These are phyloP conservation scores for Drosophila triauraria DNA, from an alignment of 1,140 invertebrate species.

Conservation along the genomic window DNA sequence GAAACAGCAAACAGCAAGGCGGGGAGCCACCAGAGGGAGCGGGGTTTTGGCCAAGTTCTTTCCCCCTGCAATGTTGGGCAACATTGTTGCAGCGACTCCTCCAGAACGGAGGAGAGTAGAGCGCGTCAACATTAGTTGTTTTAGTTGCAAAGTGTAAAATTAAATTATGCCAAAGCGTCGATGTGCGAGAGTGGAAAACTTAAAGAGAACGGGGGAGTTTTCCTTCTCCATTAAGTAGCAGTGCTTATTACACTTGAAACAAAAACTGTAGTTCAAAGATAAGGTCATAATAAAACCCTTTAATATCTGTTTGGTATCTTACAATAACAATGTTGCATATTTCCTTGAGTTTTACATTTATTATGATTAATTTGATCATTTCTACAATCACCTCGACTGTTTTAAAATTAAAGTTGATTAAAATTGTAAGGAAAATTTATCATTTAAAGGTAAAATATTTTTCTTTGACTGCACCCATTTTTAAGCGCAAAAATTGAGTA, in stretches of 20 bases:
- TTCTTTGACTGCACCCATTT: conserved; percentile 36
- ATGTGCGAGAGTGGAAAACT: conserved; percentile 29
- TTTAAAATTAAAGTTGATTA: background rate
- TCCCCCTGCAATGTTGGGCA: conserved; percentile 28
- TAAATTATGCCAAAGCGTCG: conserved; percentile 69
- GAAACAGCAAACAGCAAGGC: background rate
- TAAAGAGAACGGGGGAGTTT: background rate
- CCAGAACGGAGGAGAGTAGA: background rate
- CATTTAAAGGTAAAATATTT: conserved; percentile 1
- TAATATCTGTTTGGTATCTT: no score
- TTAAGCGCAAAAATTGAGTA: conserved; percentile 76
- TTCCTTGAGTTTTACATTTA: no score
- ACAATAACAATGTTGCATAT: no score
- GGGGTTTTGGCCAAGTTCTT: conserved; percentile 12
- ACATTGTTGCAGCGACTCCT: conserved; percentile 67
- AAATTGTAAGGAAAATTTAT: no score
- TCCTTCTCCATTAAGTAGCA: conserved; percentile 43
- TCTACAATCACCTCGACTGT: background rate
- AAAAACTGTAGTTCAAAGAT: background rate
- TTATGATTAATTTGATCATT: no score
- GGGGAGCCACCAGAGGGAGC: conserved; percentile 8
- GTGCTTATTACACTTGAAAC: conserved; percentile 15
- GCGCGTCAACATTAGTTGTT: conserved; percentile 65
- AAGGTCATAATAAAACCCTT: no score
- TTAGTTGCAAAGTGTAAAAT: conserved; percentile 64